These are phyloP conservation scores for Micropoecilia bifurca DNA, from an alignment of 2,797 vertebrate genomes.

Conservation along the genomic window DNA sequence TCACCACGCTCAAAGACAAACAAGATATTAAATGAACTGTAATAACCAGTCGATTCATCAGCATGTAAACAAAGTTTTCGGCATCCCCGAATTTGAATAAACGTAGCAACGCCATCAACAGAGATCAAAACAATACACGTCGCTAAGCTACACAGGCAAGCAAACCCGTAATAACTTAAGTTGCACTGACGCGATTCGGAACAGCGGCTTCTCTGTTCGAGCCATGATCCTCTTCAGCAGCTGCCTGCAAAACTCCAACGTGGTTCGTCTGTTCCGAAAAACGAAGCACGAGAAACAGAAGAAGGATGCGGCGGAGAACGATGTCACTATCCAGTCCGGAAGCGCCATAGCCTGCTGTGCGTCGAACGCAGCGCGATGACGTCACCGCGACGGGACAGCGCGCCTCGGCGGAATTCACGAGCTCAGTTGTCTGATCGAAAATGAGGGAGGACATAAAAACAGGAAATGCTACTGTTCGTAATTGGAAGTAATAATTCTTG, in stretches of 20 bases:
- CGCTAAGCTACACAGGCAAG: constrained; percentile 23
- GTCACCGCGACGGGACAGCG: constrained; percentile 30
- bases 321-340: constrained; percentile 65
- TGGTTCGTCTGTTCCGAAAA: constrained; percentile 57
- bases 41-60: background rate
- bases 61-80: background rate
- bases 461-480: background rate
- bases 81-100: background rate
- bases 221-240: constrained; percentile 83
- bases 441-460: background rate
- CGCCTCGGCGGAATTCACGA: background rate
- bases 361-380: constrained; percentile 48
- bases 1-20: background rate
- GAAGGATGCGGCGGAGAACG: constrained; percentile 61
- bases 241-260: constrained; percentile 49
- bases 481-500: background rate
- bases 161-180: background rate
- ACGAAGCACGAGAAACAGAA: constrained; percentile 67
- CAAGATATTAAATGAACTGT: background rate
- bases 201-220: constrained; percentile 88
- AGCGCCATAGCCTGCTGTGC: constrained; percentile 66
- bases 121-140: background rate
- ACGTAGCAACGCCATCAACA: background rate
- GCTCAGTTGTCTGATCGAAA: background rate
- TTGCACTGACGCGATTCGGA: constrained; percentile 91